Evolutionary conservation across 2,888 invertebrate genomes (phyloP), one percentile per base, ranked within the genome.

Genomic region (Diadromus collaris): DNA sequence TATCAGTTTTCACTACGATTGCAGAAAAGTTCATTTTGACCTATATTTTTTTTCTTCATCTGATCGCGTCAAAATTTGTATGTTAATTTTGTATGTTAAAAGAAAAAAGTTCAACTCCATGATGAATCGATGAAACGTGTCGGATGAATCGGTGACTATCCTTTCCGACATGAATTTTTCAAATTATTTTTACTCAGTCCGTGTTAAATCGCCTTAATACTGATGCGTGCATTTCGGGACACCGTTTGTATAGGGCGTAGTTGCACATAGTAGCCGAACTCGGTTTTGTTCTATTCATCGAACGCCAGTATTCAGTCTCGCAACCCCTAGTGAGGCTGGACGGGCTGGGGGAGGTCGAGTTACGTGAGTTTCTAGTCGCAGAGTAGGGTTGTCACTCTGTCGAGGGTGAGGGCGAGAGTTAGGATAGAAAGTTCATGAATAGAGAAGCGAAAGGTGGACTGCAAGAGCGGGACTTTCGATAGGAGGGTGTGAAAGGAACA

Each of bases 211-310:
- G 29, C 0, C 27, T 54, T 27, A 16, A 54, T 27, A 27, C 54
- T 2, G 54, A 2, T 4, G 16, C 6, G 6, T 2, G 2, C 1
- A 27, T 24, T 29, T 6, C n/a, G n/a, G 27, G 27, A 29, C 29
- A 54, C 29, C 29, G n/a, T 58, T 69, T 13, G 13, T 32, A 10
- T 10, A 7, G 24, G 6, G 38, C 65, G 44, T 61, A 4, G 29
- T 24, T 58, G 68, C 58, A 34, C 61, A 16, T 46, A 60, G 54
- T 32, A 56, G 60, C 54, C 48, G 70, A 51, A 61, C 58, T 54
- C 21, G 58, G 65, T 41, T 65, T 56, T 74, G 78, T 75, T 71
- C 75, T 75, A 71, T 78, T 71, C 67, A 75, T 67, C 67, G 29
- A 32, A 63, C 60, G 48, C 10, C 46, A 44, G 41, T 13, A 51